phyloP scores from a whole-genome alignment of 2,113 vertebrate species.

The Anser brachyrhynchus region DNA sequence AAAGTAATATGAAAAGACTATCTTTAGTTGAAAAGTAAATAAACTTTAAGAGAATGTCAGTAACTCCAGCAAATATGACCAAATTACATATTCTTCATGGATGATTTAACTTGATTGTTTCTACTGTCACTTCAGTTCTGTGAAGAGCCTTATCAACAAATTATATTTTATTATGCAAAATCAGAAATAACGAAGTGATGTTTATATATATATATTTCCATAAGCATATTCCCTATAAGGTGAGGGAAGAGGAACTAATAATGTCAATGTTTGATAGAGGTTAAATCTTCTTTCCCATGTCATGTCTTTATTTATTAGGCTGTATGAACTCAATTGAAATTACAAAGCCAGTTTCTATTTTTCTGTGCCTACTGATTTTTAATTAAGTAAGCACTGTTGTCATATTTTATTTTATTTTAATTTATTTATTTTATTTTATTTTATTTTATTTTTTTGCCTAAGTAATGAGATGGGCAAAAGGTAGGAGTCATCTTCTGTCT shows the following conservation, averaged over 20 bases:
- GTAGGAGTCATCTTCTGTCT: background rate
- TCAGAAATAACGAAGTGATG: slow-evolving; percentile 10
- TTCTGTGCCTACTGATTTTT: background rate
- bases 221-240: background rate
- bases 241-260: background rate
- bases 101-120: background rate
- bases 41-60: background rate
- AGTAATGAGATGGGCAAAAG: background rate
- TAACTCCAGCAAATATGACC: background rate
- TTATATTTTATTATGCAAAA: background rate
- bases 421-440: background rate
- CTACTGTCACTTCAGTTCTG: background rate
- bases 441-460: background rate
- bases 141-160: background rate
- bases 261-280: background rate
- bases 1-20: background rate
- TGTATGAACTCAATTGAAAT: background rate
- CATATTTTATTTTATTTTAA: background rate
- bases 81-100: background rate
- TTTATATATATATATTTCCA: background rate
- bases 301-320: slow-evolving; percentile 7
- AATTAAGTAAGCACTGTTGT: background rate
- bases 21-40: background rate
- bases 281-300: slow-evolving; percentile 58
- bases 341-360: background rate